Conservation (phyloP, 2,888 invertebrate species). For the Laothoe populi region DNA sequence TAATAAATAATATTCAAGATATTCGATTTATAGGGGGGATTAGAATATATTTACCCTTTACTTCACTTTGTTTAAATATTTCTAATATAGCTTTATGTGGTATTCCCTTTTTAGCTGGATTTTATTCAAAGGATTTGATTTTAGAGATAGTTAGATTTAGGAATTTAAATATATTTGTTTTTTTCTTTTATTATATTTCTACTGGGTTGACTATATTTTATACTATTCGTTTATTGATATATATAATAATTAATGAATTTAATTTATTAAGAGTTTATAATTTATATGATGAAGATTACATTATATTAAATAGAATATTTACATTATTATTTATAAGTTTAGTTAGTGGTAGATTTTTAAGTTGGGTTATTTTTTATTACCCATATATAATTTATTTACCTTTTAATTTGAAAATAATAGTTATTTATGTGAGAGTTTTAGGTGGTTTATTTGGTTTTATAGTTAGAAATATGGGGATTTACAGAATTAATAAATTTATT, state of each 20-base stretch:
- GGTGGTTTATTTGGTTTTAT: slow-evolving; percentile 70
- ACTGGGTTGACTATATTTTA: slow-evolving; percentile 85
- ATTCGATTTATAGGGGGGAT: slow-evolving; percentile 86
- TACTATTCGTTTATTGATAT: slow-evolving; percentile 83
- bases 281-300: slow-evolving; percentile 77
- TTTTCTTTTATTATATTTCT: slow-evolving; percentile 83
- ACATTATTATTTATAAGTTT: slow-evolving; percentile 80
- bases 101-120: slow-evolving; percentile 86
- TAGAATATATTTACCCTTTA: slow-evolving; percentile 77
- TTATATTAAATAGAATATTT: slow-evolving; percentile 78
- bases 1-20: slow-evolving; percentile 87
- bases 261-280: slow-evolving; percentile 77
- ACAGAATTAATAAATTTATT: slow-evolving; percentile 70
- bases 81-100: slow-evolving; percentile 87
- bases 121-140: slow-evolving; percentile 88
- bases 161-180: slow-evolving; percentile 81
- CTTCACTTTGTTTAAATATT: slow-evolving; percentile 82
- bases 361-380: slow-evolving; percentile 81
- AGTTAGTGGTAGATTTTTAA: slow-evolving; percentile 81
- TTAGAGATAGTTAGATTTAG: slow-evolving; percentile 82
- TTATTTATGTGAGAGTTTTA: slow-evolving; percentile 76
- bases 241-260: slow-evolving; percentile 77
- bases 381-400: slow-evolving; percentile 83
- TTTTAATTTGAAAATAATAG: slow-evolving; percentile 79
- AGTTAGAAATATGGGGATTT: slow-evolving; percentile 71